Evolutionary conservation across 2,797 vertebrate genomes (phyloP).

Genomic region (Lycodopsis pacificus): DNA sequence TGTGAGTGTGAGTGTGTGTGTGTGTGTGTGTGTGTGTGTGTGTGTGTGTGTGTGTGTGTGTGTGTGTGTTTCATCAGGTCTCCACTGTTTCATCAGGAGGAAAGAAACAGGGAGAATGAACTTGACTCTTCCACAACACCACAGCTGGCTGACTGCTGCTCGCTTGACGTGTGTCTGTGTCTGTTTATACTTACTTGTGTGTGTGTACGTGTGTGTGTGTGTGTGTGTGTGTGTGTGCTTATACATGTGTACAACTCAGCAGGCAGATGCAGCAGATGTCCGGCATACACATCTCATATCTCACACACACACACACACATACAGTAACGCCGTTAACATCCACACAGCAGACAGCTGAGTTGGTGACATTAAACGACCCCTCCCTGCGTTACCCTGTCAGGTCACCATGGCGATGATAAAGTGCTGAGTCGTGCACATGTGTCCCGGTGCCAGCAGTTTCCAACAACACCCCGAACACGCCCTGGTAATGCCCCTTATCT

Average conservation of each 20-base stretch:
- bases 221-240: neutral
- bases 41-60: slow-evolving; percentile 16
- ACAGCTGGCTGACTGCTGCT: slow-evolving; percentile 72
- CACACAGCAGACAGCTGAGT: slow-evolving; percentile 53
- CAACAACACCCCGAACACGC: slow-evolving; percentile 77
- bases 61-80: slow-evolving; percentile 37
- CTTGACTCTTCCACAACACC: slow-evolving; percentile 64
- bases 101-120: slow-evolving; percentile 54
- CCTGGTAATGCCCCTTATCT: slow-evolving; percentile 79
- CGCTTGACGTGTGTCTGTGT: slow-evolving; percentile 23
- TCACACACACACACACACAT: slow-evolving; percentile 23
- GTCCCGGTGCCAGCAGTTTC: slow-evolving; percentile 76
- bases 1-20: slow-evolving; percentile 23
- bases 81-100: slow-evolving; percentile 56
- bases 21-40: neutral
- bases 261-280: slow-evolving; percentile 80
- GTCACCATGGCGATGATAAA: slow-evolving; percentile 72
- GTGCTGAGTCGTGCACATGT: slow-evolving; percentile 74
- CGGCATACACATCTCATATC: slow-evolving; percentile 35
- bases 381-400: slow-evolving; percentile 67
- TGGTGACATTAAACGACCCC: slow-evolving; percentile 59
- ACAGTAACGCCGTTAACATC: slow-evolving; percentile 45
- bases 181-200: slow-evolving; percentile 25
- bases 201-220: slow-evolving; percentile 16
- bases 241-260: slow-evolving; percentile 64